Conservation (phyloP, 2,888 invertebrate species). For the Cheiracanthium punctorium region DNA sequence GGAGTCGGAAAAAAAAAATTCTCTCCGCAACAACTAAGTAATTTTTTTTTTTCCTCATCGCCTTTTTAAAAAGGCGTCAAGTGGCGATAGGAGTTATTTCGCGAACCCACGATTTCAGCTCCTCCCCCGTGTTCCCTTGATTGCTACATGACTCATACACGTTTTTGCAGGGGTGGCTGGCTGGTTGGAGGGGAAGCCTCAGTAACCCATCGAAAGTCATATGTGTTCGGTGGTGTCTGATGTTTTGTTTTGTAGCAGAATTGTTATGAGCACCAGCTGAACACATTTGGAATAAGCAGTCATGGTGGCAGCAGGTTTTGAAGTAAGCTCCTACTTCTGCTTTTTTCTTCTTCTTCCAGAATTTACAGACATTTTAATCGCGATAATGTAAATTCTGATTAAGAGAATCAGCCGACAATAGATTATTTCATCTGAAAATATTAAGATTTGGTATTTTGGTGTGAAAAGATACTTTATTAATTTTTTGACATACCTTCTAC, state of each 20-base stretch:
- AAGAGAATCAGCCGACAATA: too few species aligned
- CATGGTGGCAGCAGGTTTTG: conserved; percentile 41
- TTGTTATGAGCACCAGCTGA: neutral
- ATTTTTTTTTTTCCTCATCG: conserved; percentile 23
- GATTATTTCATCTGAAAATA: too few species aligned
- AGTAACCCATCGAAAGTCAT: too few species aligned
- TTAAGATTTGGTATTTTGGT: too few species aligned
- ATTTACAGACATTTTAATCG: too few species aligned
- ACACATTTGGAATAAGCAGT: conserved; percentile 20
- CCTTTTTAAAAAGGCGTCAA: conserved; percentile 48
- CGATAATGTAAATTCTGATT: too few species aligned
- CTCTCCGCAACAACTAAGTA: conserved; percentile 8
- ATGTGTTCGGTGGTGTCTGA: neutral
- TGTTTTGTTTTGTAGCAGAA: neutral
- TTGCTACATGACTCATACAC: conserved; percentile 55
- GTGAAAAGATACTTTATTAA: too few species aligned
- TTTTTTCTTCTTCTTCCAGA: neutral
- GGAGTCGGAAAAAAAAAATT: neutral
- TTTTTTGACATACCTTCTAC: too few species aligned
- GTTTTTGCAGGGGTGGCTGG: neutral
- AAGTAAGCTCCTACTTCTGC: conserved; percentile 51
- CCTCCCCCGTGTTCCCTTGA: conserved; percentile 24
- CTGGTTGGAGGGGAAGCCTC: neutral
- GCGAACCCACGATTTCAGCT: conserved; percentile 30
- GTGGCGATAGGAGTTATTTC: conserved; percentile 57